A percentile compares a stretch with the other conserved stretches of the same genome.
phyloP scores from a whole-genome alignment of 1,140 invertebrate species.

The Drosophila insularis region DNA sequence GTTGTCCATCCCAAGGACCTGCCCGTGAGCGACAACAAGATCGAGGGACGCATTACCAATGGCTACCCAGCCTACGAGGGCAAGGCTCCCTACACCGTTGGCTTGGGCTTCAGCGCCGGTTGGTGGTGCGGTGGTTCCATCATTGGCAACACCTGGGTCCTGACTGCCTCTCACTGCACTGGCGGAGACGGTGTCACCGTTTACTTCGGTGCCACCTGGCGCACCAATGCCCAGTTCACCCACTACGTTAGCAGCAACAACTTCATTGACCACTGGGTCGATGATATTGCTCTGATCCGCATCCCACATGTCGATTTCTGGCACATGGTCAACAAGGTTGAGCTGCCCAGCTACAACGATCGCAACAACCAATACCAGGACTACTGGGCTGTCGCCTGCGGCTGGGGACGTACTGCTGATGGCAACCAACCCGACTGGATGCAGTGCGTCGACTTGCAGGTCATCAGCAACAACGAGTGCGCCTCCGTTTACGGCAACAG shows the following conservation, averaged over 20 bases:
- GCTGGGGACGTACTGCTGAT: slow-evolving; percentile 44
- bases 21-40: neutral
- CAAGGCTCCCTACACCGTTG: slow-evolving; percentile 83
- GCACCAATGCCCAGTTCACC: slow-evolving; percentile 43
- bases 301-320: slow-evolving; percentile 42
- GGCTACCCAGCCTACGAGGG: slow-evolving; percentile 64
- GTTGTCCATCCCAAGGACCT: slow-evolving; percentile 1
- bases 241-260: slow-evolving; percentile 36
- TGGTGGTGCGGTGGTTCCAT: slow-evolving; percentile 85
- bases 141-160: slow-evolving; percentile 83
- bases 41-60: slow-evolving; percentile 63
- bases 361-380: slow-evolving; percentile 33
- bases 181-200: slow-evolving; percentile 30
- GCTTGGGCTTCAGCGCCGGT: slow-evolving; percentile 76
- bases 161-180: slow-evolving; percentile 85
- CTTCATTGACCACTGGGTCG: slow-evolving; percentile 42
- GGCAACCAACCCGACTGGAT: slow-evolving; percentile 8
- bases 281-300: slow-evolving; percentile 48
- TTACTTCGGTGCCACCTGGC: slow-evolving; percentile 54
- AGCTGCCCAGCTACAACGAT: slow-evolving; percentile 44
- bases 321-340: slow-evolving; percentile 42
- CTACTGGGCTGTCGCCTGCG: slow-evolving; percentile 45
- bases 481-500: neutral
- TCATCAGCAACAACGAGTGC: neutral
- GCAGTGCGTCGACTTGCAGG: neutral